These are phyloP conservation scores for Propithecus coquereli DNA, from an alignment of 2,113 vertebrate genomes.

Conservation along the genomic window DNA sequence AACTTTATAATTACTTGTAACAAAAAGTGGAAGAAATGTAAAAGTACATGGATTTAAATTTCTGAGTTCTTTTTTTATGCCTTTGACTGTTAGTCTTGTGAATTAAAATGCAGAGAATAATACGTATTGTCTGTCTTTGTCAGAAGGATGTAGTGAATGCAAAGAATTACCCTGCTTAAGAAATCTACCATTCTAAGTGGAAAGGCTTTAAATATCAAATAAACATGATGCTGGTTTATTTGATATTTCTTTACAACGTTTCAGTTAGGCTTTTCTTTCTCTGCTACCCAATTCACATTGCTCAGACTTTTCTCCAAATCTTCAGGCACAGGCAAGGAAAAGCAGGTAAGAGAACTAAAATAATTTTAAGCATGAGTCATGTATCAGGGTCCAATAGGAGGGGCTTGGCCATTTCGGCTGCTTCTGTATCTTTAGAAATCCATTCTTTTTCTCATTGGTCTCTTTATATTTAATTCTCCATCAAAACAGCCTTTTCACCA, in stretches of 20 bases:
- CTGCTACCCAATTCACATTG: background rate
- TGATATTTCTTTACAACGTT: background rate
- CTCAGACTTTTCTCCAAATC: background rate
- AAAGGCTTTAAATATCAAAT: background rate
- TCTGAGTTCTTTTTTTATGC: constrained; percentile 8
- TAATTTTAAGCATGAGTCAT: background rate
- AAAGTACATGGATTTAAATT: background rate
- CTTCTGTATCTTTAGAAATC: background rate
- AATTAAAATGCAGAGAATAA: constrained; percentile 24
- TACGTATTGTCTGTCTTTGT: background rate
- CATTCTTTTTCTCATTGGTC: background rate
- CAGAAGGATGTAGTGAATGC: background rate
- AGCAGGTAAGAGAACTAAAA: background rate
- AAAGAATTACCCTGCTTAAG: background rate
- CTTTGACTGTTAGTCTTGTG: constrained; percentile 37
- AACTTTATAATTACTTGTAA: constrained; percentile 34
- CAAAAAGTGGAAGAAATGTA: constrained; percentile 27
- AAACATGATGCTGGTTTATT: background rate
- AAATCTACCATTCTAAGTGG: background rate
- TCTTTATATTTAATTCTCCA: background rate
- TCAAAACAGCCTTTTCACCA: background rate
- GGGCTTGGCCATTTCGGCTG: background rate
- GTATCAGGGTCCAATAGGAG: background rate
- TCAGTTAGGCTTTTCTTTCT: background rate
- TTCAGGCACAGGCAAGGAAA: background rate